Evolutionary conservation across 2,113 vertebrate genomes (phyloP), one percentile per base, ranked within the genome.

Genomic region (Conger conger): DNA sequence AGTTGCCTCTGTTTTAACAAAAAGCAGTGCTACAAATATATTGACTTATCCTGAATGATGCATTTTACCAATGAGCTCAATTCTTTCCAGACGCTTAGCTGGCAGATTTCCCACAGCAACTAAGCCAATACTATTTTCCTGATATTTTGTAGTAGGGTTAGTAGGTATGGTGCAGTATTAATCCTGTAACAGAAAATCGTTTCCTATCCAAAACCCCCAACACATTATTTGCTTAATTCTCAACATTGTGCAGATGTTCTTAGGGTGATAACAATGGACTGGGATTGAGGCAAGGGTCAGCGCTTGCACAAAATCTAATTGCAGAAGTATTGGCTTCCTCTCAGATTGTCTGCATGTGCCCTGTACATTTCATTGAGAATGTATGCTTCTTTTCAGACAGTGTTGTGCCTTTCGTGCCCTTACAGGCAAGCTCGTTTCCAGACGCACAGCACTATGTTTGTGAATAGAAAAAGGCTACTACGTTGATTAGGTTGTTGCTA

Each of bases 401-500:
- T 45, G 79, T 15, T 45, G 79, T 80, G 63, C 8, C 33, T 18
- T 45, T 27, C 30, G 13, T 20, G 27, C 37, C 3, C 20, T 37
- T 45, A 9, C 27, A 17, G 5, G 27, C 53, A 15, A 7, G 27
- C 16, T 50, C 18, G 27, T 38, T 35, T 50, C 30, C 40, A 35
- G 83, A 35, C 37, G 16, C 78, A 54, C 27, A 76, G 42, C 38
- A 37, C 81, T 35, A 33, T 76, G 37, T 77, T 57, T 30, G 37
- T 30, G 63, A 86, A 83, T 54, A 85, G 79, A 81, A 85, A 63
- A 57, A 83, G 68, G 27, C 4, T 60, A 50, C 79, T 40, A 42
- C 81, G 68, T 78, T 81, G 42, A 80, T 78, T 81, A 83, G 80
- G 73, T 84, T 80, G 54, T 40, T 68, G 40, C 38, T 84, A 42